phyloP scores from a whole-genome alignment of 2,888 invertebrate species.

The Cremastinae sp. region DNA sequence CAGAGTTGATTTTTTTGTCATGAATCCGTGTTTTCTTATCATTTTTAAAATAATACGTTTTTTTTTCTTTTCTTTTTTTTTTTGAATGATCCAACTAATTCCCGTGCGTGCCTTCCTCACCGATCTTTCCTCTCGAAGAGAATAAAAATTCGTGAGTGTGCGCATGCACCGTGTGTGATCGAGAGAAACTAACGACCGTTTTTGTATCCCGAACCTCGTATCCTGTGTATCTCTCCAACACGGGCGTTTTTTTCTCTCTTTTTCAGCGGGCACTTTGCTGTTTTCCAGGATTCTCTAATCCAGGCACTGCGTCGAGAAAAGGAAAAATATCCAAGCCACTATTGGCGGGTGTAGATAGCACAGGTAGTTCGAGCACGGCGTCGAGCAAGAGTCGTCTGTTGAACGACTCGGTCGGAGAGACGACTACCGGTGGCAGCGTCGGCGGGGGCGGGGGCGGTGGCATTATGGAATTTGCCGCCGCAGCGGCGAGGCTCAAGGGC shows the following conservation, averaged over 20 bases:
- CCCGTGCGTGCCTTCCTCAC: slow-evolving; percentile 47
- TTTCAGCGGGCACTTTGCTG: slow-evolving; percentile 92
- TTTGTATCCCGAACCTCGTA: slow-evolving; percentile 70
- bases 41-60: too few species aligned
- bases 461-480: slow-evolving; percentile 78
- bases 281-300: slow-evolving; percentile 91
- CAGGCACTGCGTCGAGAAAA: slow-evolving; percentile 88
- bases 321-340: slow-evolving; percentile 89
- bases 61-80: slow-evolving; percentile 55
- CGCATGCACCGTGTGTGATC: slow-evolving; percentile 79
- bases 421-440: slow-evolving; percentile 75
- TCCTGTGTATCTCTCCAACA: slow-evolving; percentile 80
- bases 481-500: slow-evolving; percentile 72
- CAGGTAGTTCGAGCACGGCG: slow-evolving; percentile 78
- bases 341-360: slow-evolving; percentile 85
- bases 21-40: slow-evolving; percentile 61
- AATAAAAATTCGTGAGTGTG: slow-evolving; percentile 66
- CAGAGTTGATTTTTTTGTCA: slow-evolving; percentile 64
- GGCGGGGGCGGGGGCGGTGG: slow-evolving; percentile 79
- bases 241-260: slow-evolving; percentile 82
- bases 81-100: slow-evolving; percentile 66
- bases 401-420: slow-evolving; percentile 75
- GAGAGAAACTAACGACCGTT: slow-evolving; percentile 81
- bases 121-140: slow-evolving; percentile 1
- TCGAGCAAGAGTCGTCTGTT: slow-evolving; percentile 78